Base-by-base conservation (phyloP, 2,888 invertebrate species). In the Amphipyra berbera region DNA sequence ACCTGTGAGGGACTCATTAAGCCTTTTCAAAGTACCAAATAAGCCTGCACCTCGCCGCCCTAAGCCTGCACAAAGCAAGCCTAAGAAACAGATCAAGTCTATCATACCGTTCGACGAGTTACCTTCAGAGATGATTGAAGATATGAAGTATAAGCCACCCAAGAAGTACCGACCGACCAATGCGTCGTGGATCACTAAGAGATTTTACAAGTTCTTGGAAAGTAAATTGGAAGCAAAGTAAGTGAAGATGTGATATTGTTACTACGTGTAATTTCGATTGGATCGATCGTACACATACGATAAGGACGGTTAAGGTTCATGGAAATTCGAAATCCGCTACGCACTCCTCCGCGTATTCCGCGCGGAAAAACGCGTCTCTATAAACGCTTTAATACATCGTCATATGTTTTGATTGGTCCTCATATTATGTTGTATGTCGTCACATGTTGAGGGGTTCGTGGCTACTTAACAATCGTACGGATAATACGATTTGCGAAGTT, bases 111-210 rank as follows among this genome's bases (percentile, higher is more conserved):
- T 86, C 0, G 83, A 74, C 1, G 73, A 79, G 10, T 54, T 93
- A 30, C 93, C 94, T 0, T 45, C 76, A 0, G 90, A 92, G 42
- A 30, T 94, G 0, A 60, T 88, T 5, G 84, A 89, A 33, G 94
- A 93, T 40, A 73, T 93, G 82, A 90, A 88, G 41, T 94, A 93
- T 45, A 94, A 92, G 37, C 94, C 95, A 0, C 94, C 93, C 0
- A 94, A 90, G 62, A 81, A 91, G 35, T 95, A 88, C 66, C 82
- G 82, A 46, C 92, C 94, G 0, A 76, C 79, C 1, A 90, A 90
- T 37, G 94, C 93, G 0, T 80, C 92, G 0, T 95, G 95, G 95
- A 87, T 88, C 15, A 95, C 94, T 0, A 91, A 91, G 47, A 76
- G 90, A 45, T 69, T 95, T 52, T 94, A 95, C 67, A 90, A 89